Percentiles rank a stretch among this genome's conserved stretches.
phyloP scores from a whole-genome alignment of 2,888 invertebrate genomes.

The Aphrophora alni region DNA sequence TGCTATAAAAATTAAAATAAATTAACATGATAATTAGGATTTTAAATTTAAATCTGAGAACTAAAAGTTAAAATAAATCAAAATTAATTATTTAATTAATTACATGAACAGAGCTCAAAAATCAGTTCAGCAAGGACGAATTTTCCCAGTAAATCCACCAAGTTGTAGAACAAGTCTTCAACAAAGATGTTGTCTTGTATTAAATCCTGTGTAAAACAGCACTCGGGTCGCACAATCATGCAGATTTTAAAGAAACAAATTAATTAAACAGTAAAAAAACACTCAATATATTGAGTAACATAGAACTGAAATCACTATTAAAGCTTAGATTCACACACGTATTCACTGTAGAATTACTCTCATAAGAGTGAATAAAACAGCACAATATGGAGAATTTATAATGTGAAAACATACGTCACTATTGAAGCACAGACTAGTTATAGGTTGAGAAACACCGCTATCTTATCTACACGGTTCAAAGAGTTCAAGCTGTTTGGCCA shows the following conservation, averaged over 20 bases:
- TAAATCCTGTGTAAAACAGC: background rate
- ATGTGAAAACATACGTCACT: slow-evolving; percentile 6
- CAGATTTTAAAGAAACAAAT: background rate
- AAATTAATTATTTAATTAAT: background rate
- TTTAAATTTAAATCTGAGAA: no score
- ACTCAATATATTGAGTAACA: background rate
- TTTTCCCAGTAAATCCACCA: background rate
- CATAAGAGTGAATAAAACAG: background rate
- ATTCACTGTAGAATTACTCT: background rate
- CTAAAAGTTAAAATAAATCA: no score
- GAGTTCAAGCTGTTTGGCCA: background rate
- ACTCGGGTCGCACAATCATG: background rate
- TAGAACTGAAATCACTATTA: background rate
- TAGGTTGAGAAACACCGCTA: background rate
- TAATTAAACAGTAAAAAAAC: background rate
- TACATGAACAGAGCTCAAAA: background rate
- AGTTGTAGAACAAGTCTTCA: background rate
- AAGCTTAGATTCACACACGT: background rate
- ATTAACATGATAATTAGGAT: no score
- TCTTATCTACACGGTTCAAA: background rate
- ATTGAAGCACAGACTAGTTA: background rate
- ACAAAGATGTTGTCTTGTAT: background rate
- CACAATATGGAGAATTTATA: background rate
- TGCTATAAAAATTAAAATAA: no score
- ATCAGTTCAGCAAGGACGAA: background rate